phyloP scores from a whole-genome alignment of 2,888 invertebrate species.

The Thysanoteuthis rhombus region DNA sequence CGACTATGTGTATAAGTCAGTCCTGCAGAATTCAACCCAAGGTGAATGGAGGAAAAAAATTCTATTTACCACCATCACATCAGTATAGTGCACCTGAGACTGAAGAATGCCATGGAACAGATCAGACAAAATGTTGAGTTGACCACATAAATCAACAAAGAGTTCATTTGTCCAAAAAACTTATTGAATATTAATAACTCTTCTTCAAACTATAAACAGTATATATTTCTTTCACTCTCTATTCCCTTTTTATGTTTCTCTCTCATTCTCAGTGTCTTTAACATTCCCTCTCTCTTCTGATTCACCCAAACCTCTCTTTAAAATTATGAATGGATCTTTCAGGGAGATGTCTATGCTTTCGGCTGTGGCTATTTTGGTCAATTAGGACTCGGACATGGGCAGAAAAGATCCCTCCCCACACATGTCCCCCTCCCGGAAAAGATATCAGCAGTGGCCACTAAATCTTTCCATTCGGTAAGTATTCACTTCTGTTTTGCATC shows the following conservation, averaged over 20 bases:
- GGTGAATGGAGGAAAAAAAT: no score
- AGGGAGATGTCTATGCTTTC: constrained; percentile 78
- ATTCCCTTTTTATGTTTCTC: not conserved
- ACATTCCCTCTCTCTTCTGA: not conserved
- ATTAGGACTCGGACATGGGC: constrained; percentile 73
- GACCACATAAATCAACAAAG: no score
- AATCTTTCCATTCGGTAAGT: constrained; percentile 83
- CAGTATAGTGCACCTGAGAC: no score
- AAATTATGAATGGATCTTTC: constrained; percentile 31
- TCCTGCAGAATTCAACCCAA: no score
- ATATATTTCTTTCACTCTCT: no score
- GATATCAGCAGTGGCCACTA: constrained; percentile 72
- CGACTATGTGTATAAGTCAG: no score
- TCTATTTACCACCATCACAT: no score
- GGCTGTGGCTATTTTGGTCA: constrained; percentile 86
- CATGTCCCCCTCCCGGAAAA: constrained; percentile 47
- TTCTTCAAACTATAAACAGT: no score
- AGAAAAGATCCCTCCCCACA: constrained; percentile 51
- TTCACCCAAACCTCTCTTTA: not conserved
- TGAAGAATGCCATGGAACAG: no score
- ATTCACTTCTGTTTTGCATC: not conserved
- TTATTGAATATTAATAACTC: no score
- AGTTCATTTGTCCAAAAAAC: no score
- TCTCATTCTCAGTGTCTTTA: not conserved
- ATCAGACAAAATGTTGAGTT: no score